Conservation (phyloP, 2,888 invertebrate genomes). For the Tricholauxania praeusta region DNA sequence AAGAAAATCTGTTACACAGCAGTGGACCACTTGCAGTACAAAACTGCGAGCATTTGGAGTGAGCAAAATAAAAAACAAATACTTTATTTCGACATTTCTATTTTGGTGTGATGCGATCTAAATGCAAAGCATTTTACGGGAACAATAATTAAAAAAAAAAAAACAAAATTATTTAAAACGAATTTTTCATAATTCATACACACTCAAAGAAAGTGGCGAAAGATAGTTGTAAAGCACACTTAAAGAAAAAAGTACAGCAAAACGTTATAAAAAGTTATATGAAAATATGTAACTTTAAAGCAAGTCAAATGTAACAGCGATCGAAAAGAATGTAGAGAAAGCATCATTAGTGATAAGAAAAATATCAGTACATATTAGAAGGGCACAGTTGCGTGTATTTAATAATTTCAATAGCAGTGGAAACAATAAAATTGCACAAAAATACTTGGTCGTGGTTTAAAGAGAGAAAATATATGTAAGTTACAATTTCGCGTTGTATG, state of each 20-base stretch:
- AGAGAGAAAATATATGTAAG: too few relatives aligned
- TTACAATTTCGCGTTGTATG: too few relatives aligned
- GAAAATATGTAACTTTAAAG: too few relatives aligned
- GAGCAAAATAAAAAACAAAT: background rate
- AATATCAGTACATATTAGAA: background rate
- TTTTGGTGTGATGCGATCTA: background rate
- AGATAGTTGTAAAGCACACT: background rate
- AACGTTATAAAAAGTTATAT: too few relatives aligned
- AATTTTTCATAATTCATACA: slow-evolving; percentile 16
- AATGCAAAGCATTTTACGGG: background rate
- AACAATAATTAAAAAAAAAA: background rate
- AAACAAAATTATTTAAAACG: slow-evolving; percentile 38
- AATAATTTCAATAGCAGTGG: slow-evolving; percentile 27
- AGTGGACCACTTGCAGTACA: too few relatives aligned
- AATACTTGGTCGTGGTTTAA: background rate
- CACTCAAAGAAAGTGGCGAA: background rate
- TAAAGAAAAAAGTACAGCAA: background rate
- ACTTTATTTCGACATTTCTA: background rate
- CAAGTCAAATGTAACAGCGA: too few relatives aligned
- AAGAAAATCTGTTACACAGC: slow-evolving; percentile 11
- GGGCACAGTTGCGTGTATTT: slow-evolving; percentile 20
- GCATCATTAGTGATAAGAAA: background rate
- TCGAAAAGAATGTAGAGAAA: background rate
- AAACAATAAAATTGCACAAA: slow-evolving; percentile 1
- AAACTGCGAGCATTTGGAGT: too few relatives aligned